phyloP scores from a whole-genome alignment of 2,888 invertebrate species.

The Thysanoteuthis rhombus region DNA sequence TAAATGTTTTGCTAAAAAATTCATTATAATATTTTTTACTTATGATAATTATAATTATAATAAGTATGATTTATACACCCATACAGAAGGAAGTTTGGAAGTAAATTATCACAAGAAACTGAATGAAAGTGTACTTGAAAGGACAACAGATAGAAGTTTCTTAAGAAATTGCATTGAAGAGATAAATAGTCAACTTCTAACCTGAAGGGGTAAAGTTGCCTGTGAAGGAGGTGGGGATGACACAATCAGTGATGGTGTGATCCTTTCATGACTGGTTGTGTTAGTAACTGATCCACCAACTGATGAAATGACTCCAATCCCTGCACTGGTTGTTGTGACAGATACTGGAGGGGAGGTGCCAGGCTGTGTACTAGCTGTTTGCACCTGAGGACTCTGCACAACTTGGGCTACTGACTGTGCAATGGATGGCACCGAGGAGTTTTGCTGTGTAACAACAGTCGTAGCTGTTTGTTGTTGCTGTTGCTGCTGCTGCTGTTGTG shows the following conservation, averaged over 20 bases:
- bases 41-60: too few relatives aligned
- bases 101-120: too few relatives aligned
- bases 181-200: neutral
- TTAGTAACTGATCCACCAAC: conserved; percentile 34
- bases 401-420: conserved; percentile 34
- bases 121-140: too few relatives aligned
- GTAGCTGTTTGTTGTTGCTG: conserved; percentile 26
- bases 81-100: too few relatives aligned
- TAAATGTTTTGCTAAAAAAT: too few relatives aligned
- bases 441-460: conserved; percentile 1
- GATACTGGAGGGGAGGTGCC: conserved; percentile 35
- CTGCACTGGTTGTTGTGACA: conserved; percentile 36
- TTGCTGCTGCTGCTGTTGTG: conserved; percentile 24
- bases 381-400: conserved; percentile 33
- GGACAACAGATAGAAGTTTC: too few relatives aligned
- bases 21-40: too few relatives aligned
- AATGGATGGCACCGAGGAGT: conserved; percentile 37
- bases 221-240: conserved; percentile 34
- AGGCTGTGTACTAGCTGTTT: conserved; percentile 20
- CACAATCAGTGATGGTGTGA: conserved; percentile 34
- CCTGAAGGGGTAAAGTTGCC: conserved; percentile 29
- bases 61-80: too few relatives aligned
- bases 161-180: too few relatives aligned
- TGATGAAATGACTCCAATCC: conserved; percentile 34
- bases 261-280: conserved; percentile 34